Conservation (phyloP, 2,797 vertebrate genomes). For the Bufotes viridis region DNA sequence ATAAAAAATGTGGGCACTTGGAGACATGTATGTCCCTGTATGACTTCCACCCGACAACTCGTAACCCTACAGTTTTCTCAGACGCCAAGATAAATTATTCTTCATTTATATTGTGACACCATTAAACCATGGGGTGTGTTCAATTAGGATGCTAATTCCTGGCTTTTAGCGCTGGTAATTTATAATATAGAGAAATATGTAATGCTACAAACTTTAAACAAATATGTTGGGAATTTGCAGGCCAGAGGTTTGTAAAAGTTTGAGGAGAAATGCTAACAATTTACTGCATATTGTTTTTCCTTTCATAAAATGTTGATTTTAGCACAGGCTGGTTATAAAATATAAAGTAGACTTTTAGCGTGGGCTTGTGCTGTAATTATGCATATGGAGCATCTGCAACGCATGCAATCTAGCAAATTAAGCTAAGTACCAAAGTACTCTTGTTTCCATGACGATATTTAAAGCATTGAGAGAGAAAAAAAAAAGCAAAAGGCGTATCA, state of each 20-base stretch:
- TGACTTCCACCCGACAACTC: slow-evolving; percentile 36
- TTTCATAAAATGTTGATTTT: slow-evolving; percentile 11
- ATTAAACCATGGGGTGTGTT: slow-evolving; percentile 53
- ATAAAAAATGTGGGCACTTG: slow-evolving; percentile 36
- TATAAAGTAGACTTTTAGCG: slow-evolving; percentile 5
- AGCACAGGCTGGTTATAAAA: slow-evolving; percentile 18
- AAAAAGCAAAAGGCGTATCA: background rate
- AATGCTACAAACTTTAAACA: background rate
- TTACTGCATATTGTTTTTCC: background rate
- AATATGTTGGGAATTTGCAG: background rate
- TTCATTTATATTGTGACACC: slow-evolving; percentile 41
- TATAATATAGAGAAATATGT: slow-evolving; percentile 15
- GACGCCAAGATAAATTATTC: slow-evolving; percentile 45
- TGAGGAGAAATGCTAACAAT: background rate
- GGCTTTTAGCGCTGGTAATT: slow-evolving; percentile 52
- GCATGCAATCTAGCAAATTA: slow-evolving; percentile 27
- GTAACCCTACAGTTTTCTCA: slow-evolving; percentile 49
- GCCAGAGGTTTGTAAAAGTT: slow-evolving; percentile 1
- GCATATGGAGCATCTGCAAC: slow-evolving; percentile 24
- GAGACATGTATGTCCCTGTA: slow-evolving; percentile 50
- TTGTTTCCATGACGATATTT: slow-evolving; percentile 41
- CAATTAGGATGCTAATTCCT: slow-evolving; percentile 51
- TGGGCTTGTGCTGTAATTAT: slow-evolving; percentile 27
- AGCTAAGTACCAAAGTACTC: slow-evolving; percentile 34
- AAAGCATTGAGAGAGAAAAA: background rate